Base-by-base conservation (phyloP, 2,888 invertebrate genomes). In the Theodoxus fluviatilis region DNA sequence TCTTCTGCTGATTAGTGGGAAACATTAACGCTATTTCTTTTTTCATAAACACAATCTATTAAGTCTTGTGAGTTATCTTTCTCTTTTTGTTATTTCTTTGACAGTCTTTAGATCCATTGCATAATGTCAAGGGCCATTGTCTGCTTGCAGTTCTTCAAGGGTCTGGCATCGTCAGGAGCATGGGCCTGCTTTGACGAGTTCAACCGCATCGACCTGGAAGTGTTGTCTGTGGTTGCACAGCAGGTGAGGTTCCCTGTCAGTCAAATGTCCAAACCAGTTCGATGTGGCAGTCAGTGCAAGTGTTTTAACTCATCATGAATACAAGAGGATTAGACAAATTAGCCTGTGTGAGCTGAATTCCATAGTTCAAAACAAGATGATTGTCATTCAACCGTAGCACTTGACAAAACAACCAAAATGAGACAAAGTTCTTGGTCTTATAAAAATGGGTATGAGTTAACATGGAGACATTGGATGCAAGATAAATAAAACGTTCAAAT, bases 121-220 rank as follows among this genome's bases (percentile, higher is more conserved):
- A 55, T 18, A 18, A 22, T 18, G 9, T 22, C 12, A 25, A 28
- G n/a, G 25, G 22, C 35, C 35, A n/a, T 25, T 28, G 2, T 52
- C 40, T 33, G 67, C 61, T 73, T 92, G 84, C 76, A 89, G 88
- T 86, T 87, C 83, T 94, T 94, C 87, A 94, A 94, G 88, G 96
- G 94, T 0, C 87, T 94, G 63, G 94, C 94, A 1, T 91, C 93
- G 0, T 91, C 93, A 73, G 94, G 94, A 6, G 93, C 94, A 0
- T 94, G 94, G 94, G 93, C 92, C 0, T 94, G 94, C 87, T 94
- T 95, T 85, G 94, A 94, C 83, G 94, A 94, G 85, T 96, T 97
- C 88, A 96, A 97, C 87, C 89, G 94, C 73, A 94, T 94, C 80
- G 93, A 94, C 81, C 90, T 94, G 52, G 94, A 94, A 88, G 94